These are phyloP conservation scores for Schizopygopsis pylzovi DNA, from an alignment of 2,797 vertebrate genomes.

Conservation along the genomic window DNA sequence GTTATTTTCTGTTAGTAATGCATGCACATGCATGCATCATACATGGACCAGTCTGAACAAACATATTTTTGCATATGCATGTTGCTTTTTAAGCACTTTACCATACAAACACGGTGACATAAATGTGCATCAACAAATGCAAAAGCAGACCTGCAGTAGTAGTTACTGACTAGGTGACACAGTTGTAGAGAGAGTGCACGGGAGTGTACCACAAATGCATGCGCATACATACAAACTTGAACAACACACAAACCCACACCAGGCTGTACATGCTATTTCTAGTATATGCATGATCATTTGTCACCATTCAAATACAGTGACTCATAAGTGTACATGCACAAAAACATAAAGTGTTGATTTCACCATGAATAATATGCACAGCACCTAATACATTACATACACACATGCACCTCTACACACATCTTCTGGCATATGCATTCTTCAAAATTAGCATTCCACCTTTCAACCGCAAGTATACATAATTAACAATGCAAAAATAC, in stretches of 20 bases:
- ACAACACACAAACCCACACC: background rate
- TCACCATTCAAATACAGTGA: background rate
- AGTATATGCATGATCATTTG: background rate
- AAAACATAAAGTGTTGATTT: background rate
- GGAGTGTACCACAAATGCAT: background rate
- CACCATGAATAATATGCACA: background rate
- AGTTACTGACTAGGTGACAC: background rate
- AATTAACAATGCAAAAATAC: background rate
- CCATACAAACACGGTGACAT: background rate
- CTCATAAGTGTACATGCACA: background rate
- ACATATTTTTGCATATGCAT: background rate
- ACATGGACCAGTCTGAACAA: background rate
- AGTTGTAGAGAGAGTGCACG: background rate
- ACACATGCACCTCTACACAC: background rate
- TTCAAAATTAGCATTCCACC: background rate
- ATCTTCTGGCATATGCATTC: background rate
- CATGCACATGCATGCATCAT: background rate
- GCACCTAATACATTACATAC: background rate
- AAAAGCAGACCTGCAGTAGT: background rate
- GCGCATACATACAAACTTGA: background rate
- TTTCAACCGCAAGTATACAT: background rate
- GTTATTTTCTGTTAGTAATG: background rate
- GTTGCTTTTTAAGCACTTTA: background rate
- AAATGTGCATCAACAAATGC: background rate
- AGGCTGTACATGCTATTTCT: background rate